A percentile compares a stretch with the other conserved stretches of the same genome.
These are phyloP conservation scores for Electrophaes corylata DNA, from an alignment of 2,888 invertebrate species.

Conservation along the genomic window DNA sequence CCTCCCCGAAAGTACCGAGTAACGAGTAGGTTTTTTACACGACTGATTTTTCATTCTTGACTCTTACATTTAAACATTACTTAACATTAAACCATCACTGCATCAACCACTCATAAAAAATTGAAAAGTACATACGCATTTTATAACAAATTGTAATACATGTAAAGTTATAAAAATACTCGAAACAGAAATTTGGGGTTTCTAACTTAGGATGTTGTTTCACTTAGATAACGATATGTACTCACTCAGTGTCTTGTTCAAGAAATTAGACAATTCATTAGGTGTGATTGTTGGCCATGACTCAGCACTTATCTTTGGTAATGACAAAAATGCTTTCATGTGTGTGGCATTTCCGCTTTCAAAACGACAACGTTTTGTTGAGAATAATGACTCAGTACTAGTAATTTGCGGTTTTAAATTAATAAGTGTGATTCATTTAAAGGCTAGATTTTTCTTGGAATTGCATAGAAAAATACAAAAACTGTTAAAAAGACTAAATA, in stretches of 20 bases:
- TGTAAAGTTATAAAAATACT: neutral
- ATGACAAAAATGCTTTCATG: conserved; percentile 31
- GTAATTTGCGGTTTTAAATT: conserved; percentile 10
- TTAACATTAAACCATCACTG: no score
- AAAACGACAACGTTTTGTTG: conserved; percentile 40
- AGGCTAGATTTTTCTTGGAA: neutral
- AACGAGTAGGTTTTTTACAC: no score
- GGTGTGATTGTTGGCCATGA: conserved; percentile 73
- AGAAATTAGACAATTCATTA: conserved; percentile 81
- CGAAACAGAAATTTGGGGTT: neutral
- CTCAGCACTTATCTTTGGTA: conserved; percentile 55
- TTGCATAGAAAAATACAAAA: neutral
- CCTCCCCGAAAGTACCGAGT: no score
- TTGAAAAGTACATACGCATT: no score
- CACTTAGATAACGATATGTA: neutral
- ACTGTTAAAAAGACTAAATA: no score
- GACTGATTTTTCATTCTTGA: no score
- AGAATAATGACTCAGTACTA: conserved; percentile 10
- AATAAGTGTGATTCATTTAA: neutral
- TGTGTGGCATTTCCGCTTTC: conserved; percentile 50
- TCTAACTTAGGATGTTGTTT: neutral
- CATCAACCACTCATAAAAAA: no score
- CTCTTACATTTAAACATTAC: no score
- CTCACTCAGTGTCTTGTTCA: conserved; percentile 58
- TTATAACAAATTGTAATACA: no score